phyloP scores from a whole-genome alignment of 2,113 vertebrate species.

The Actenoides lindsayi region DNA sequence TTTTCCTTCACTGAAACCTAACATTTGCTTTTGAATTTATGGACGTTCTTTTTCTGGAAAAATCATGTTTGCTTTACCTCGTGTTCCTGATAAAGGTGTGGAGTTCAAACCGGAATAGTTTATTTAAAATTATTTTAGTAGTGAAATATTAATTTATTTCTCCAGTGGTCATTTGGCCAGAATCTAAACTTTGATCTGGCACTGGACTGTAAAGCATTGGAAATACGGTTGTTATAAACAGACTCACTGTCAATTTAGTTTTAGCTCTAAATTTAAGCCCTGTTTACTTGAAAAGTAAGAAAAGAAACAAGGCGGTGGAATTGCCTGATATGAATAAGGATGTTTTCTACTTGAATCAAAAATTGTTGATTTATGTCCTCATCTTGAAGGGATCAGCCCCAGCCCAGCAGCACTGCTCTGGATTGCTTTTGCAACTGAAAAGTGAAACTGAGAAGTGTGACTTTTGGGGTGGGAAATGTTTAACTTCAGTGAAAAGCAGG shows the following conservation, averaged over 20 bases:
- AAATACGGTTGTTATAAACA: slow-evolving; percentile 2
- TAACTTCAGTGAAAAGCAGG: neutral
- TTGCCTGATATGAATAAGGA: neutral
- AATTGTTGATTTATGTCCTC: neutral
- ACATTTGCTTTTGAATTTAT: neutral
- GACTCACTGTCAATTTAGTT: neutral
- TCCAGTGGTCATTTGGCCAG: neutral
- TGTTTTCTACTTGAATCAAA: neutral
- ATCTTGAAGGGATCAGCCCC: neutral
- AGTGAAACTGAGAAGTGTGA: neutral
- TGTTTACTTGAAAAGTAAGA: slow-evolving; percentile 15
- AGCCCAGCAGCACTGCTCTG: neutral
- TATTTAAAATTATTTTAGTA: slow-evolving; percentile 17
- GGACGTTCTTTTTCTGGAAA: neutral
- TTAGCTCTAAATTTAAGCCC: neutral
- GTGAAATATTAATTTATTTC: slow-evolving; percentile 19
- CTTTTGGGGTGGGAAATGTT: neutral
- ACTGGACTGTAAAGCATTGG: neutral
- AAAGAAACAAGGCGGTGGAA: neutral
- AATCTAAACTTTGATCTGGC: slow-evolving; percentile 1
- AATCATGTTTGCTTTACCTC: neutral
- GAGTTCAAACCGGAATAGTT: slow-evolving; percentile 2
- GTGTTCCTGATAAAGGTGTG: neutral
- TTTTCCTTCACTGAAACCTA: neutral
- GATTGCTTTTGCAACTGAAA: neutral